Conservation (phyloP, 2,797 vertebrate species). For the Gallinago nigripennis region DNA sequence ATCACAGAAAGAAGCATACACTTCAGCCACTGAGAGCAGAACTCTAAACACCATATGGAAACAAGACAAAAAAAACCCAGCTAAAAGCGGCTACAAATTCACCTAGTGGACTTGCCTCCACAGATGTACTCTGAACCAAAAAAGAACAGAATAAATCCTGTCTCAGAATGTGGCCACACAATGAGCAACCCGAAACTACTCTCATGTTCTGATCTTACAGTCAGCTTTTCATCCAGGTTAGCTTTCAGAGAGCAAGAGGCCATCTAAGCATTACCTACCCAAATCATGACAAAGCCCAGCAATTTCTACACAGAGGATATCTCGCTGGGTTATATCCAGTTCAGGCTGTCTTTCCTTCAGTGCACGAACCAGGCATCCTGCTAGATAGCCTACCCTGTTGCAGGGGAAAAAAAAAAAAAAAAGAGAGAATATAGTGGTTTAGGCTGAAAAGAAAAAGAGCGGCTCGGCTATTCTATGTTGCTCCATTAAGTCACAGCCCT, state of each 20-base stretch:
- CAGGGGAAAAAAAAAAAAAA: neutral
- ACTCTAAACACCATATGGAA: neutral
- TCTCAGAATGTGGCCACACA: neutral
- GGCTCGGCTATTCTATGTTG: neutral
- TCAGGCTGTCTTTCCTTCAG: conserved; percentile 88
- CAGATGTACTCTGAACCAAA: neutral
- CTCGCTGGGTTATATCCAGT: conserved; percentile 83
- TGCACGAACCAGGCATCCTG: conserved; percentile 83
- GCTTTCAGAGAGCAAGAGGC: neutral
- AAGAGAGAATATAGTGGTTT: neutral
- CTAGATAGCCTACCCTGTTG: conserved; percentile 88
- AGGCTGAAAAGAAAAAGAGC: neutral
- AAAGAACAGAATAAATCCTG: neutral
- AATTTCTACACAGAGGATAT: conserved; percentile 94
- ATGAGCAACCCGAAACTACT: neutral
- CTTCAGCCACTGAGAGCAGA: neutral
- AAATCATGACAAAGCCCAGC: conserved; percentile 96
- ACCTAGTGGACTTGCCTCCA: neutral
- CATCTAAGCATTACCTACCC: conserved; percentile 76
- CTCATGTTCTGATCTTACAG: neutral
- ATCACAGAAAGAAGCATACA: neutral
- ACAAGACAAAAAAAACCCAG: neutral
- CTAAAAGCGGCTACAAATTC: neutral
- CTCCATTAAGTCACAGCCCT: neutral
- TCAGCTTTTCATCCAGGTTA: neutral